Percentiles rank a stretch among this genome's conserved stretches.
Evolutionary conservation across 1,140 invertebrate genomes (phyloP).

Genomic region (Pseudomyrmex flavicornis): DNA sequence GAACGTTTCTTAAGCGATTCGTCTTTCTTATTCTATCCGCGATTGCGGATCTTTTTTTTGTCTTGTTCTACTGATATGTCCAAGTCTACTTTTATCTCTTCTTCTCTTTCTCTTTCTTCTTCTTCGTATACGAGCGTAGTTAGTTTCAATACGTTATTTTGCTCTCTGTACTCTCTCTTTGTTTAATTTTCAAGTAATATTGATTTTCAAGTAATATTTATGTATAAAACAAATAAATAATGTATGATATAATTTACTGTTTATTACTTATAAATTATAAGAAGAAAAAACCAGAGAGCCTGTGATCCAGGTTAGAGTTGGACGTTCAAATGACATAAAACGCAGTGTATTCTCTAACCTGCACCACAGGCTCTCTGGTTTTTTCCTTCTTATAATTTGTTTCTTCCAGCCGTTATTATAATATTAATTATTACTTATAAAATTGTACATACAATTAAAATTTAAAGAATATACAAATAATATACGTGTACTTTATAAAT

Average conservation of each 20-base stretch:
- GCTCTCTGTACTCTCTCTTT: no score
- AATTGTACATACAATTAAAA: background rate
- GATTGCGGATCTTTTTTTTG: background rate
- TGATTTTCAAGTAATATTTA: background rate
- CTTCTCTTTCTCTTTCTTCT: background rate
- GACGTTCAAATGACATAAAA: no score
- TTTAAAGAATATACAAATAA: no score
- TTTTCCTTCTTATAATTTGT: no score
- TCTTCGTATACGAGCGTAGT: background rate
- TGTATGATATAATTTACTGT: background rate
- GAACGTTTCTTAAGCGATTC: conserved; percentile 14
- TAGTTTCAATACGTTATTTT: background rate
- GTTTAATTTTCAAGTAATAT: background rate
- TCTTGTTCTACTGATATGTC: background rate
- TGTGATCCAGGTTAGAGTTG: no score
- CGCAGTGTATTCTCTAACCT: no score
- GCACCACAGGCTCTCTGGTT: no score
- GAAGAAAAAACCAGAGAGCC: no score
- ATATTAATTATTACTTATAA: background rate
- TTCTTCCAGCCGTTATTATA: no score
- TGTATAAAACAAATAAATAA: background rate
- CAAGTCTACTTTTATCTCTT: conserved; percentile 19
- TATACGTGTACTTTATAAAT: background rate
- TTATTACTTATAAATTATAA: background rate
- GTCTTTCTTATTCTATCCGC: conserved; percentile 10